Conservation (phyloP, 2,113 vertebrate species). For the Hippocampus mohnikei region DNA sequence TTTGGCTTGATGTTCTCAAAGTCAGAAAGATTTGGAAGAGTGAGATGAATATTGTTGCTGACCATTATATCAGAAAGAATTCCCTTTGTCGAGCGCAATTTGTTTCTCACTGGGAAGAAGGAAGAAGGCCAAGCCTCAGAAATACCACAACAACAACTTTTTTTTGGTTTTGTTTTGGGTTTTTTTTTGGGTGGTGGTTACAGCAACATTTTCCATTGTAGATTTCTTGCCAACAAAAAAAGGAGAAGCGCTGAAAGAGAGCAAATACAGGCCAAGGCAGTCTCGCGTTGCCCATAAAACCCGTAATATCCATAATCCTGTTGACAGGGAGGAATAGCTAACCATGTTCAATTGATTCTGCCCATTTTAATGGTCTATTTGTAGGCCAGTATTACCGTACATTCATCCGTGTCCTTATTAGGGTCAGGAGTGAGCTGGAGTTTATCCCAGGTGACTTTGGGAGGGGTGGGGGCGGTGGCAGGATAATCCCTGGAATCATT, state of each 20-base stretch:
- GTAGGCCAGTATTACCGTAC: neutral
- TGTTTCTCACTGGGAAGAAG: constrained; percentile 18
- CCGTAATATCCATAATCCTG: constrained; percentile 1
- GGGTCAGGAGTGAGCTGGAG: neutral
- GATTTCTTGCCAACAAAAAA: neutral
- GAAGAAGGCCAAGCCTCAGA: constrained; percentile 6
- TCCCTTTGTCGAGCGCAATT: constrained; percentile 8
- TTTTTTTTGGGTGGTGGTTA: too few species aligned
- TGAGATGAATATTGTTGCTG: constrained; percentile 14
- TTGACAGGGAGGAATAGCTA: neutral
- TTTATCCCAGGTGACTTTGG: neutral
- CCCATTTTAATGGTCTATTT: neutral
- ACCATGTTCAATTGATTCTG: constrained; percentile 1
- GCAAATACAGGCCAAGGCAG: neutral
- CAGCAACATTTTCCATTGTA: neutral
- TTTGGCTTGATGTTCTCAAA: constrained; percentile 1
- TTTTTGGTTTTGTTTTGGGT: too few species aligned
- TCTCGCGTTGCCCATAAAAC: neutral
- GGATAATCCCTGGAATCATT: neutral
- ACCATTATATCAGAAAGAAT: constrained; percentile 23
- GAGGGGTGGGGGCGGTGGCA: too few species aligned
- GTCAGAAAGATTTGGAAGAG: constrained; percentile 21
- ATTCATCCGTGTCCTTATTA: neutral
- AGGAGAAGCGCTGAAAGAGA: neutral
- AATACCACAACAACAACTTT: neutral